Percentiles rank a stretch among this genome's conserved stretches.
Conservation (phyloP, 2,797 vertebrate genomes). For the Hoplostethus mediterraneus region DNA sequence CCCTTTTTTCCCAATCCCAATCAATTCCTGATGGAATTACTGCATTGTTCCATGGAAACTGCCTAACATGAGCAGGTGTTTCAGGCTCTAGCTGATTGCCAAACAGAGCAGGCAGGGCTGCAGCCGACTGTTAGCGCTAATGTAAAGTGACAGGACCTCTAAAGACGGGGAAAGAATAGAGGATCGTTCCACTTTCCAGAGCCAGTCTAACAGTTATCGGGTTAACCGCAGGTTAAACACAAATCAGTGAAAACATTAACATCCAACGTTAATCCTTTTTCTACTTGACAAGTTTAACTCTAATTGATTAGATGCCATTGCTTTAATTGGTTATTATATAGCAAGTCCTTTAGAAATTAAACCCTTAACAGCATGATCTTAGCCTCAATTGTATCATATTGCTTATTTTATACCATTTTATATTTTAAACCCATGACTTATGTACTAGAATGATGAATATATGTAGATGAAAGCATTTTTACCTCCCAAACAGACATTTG, state of each 20-base stretch:
- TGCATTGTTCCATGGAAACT: slow-evolving; percentile 84
- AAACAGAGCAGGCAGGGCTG: slow-evolving; percentile 73
- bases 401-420: slow-evolving; percentile 2
- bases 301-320: slow-evolving; percentile 17
- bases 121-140: slow-evolving; percentile 79
- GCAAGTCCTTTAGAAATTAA: neutral
- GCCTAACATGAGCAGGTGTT: slow-evolving; percentile 83
- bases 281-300: slow-evolving; percentile 51
- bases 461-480: slow-evolving; percentile 20
- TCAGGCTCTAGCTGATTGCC: slow-evolving; percentile 80
- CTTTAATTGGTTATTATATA: neutral
- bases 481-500: neutral
- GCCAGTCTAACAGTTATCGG: slow-evolving; percentile 63
- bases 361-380: neutral
- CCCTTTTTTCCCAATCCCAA: slow-evolving; percentile 65
- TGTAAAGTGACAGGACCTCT: slow-evolving; percentile 76
- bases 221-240: slow-evolving; percentile 74
- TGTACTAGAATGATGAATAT: slow-evolving; percentile 18
- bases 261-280: slow-evolving; percentile 53
- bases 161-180: slow-evolving; percentile 59
- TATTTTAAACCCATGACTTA: slow-evolving; percentile 1
- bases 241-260: slow-evolving; percentile 56
- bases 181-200: slow-evolving; percentile 65
- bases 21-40: slow-evolving; percentile 84
- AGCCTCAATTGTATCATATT: slow-evolving; percentile 1